These are phyloP conservation scores for Lucilia sericata DNA, from an alignment of 1,140 invertebrate genomes.

Conservation along the genomic window DNA sequence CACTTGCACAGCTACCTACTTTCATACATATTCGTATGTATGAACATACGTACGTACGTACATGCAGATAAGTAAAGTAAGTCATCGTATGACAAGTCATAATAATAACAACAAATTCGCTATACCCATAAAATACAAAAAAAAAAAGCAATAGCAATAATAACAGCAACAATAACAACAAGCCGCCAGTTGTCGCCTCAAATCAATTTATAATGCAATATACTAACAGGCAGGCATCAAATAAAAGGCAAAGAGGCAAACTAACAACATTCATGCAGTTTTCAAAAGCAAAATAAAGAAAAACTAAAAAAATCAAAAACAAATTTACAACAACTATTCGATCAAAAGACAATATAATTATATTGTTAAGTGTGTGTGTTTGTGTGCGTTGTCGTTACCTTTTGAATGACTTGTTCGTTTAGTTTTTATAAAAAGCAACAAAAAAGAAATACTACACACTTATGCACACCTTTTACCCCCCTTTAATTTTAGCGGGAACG, in stretches of 20 bases:
- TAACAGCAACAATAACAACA: constrained; percentile 1
- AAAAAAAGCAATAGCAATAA: no score
- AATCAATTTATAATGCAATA: constrained; percentile 36
- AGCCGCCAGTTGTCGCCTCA: constrained; percentile 35
- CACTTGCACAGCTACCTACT: no score
- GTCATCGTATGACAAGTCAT: constrained; percentile 37
- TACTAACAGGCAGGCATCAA: background rate
- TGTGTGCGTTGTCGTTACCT: background rate
- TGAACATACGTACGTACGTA: background rate
- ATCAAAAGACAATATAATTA: background rate
- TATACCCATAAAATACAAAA: background rate
- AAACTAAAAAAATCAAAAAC: background rate
- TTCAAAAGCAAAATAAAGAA: constrained; percentile 4
- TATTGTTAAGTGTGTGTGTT: background rate
- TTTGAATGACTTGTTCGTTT: constrained; percentile 11
- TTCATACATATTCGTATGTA: no score
- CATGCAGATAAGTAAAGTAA: constrained; percentile 37
- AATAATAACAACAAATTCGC: constrained; percentile 32
- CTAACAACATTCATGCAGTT: constrained; percentile 10
- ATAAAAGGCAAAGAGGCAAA: background rate
- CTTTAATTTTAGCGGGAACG: background rate
- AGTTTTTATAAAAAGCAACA: background rate
- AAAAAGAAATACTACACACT: background rate
- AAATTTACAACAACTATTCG: background rate
- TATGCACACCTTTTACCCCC: background rate